Evolutionary conservation across 2,797 vertebrate species (phyloP), one percentile per base, ranked within the genome.

Genomic region (Cheirogaleus major): DNA sequence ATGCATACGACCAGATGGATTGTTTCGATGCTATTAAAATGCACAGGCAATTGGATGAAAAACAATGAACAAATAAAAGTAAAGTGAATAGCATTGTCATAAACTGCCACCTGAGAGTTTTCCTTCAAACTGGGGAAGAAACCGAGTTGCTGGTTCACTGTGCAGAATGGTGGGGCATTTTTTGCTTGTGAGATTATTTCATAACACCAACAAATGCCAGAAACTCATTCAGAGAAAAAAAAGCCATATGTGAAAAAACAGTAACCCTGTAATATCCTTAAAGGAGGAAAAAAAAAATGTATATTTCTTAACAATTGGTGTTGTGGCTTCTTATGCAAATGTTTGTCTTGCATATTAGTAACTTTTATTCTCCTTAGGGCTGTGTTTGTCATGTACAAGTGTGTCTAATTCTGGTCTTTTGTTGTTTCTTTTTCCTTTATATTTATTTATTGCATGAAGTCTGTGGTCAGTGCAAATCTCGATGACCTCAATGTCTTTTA

Each of bases 191-290:
- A 95, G 96, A 89, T 95, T 75, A 97, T 97, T 98, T 98, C 98
- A 98, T 97, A 97, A 96, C 27, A 96, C 78, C 95, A 96, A 98
- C 95, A 97, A 95, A 97, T 98, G 96, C 96, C 79, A 96, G 81
- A 98, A 98, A 96, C 98, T 95, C 84, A 95, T 95, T 97, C 72
- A 18, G 89, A 95, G 92, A 30, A 97, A 88, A 93, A 98, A 98
- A 98, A 99, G 98, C 98, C 99, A 99, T 99, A 99, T 98, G 98
- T 98, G 97, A 98, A 98, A 98, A 98, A 97, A 98, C 70, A 89
- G 97, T 98, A 97, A 98, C 97, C 95, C 97, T 96, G 22, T 95
- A 94, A 92, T 92, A 95, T 97, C 78, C 95, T 97, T 95, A 94
- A 96, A 89, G 59, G 87, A 95, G 27, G 80, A 94, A 93, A 95